Conservation (phyloP, 2,888 invertebrate genomes). For the Aelia acuminata region DNA sequence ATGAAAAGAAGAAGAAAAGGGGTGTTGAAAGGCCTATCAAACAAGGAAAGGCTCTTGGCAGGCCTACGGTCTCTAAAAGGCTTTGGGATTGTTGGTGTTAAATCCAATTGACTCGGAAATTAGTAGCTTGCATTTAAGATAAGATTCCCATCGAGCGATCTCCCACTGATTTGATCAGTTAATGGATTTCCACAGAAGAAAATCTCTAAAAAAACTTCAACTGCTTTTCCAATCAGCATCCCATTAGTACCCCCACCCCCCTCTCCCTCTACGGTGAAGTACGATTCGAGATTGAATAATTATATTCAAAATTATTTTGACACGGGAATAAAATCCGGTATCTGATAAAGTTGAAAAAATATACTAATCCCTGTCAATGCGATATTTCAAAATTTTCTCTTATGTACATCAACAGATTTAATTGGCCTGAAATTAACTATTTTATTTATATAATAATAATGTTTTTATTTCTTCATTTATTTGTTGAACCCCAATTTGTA, state of each 20-base stretch:
- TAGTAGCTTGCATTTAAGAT: conserved; percentile 45
- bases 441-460: too few relatives aligned
- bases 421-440: too few relatives aligned
- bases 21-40: not conserved
- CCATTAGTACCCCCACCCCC: not conserved
- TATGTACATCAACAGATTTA: too few relatives aligned
- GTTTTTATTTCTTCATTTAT: too few relatives aligned
- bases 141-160: conserved; percentile 25
- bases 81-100: not conserved
- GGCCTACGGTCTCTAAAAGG: not conserved
- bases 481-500: too few relatives aligned
- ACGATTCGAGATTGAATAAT: not conserved
- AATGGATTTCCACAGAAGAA: conserved; percentile 22
- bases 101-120: conserved; percentile 37
- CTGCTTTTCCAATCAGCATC: not conserved
- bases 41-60: not conserved
- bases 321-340: too few relatives aligned
- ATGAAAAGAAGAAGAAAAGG: not conserved
- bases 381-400: too few relatives aligned
- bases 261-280: too few relatives aligned
- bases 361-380: too few relatives aligned
- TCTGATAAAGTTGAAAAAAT: too few relatives aligned
- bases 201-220: not conserved
- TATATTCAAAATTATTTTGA: not conserved
- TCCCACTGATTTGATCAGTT: conserved; percentile 9